These are phyloP conservation scores for Cherax destructor DNA, from an alignment of 1,140 invertebrate genomes.

Conservation along the genomic window DNA sequence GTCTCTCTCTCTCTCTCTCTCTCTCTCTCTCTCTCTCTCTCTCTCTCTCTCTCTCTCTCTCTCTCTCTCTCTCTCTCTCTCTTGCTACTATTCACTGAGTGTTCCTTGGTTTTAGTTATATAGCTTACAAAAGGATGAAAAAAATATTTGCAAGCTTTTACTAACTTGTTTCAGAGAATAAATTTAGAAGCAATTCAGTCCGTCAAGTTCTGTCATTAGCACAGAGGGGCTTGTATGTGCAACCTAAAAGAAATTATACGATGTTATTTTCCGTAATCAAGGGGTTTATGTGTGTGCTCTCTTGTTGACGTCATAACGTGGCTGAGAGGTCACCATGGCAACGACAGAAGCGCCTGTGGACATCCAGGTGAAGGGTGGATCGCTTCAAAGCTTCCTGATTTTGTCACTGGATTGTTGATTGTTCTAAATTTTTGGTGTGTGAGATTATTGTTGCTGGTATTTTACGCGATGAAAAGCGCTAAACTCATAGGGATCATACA, in stretches of 20 bases:
- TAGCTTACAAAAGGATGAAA: background rate
- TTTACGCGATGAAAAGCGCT: background rate
- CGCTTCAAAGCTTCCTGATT: background rate
- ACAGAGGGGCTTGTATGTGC: background rate
- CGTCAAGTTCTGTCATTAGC: background rate
- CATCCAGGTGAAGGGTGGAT: background rate
- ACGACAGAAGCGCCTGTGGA: background rate
- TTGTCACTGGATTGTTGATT: background rate
- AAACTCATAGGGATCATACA: background rate
- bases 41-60: slow-evolving; percentile 17
- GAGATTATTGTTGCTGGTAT: background rate
- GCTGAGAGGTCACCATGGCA: slow-evolving; percentile 1
- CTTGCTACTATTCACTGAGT: background rate
- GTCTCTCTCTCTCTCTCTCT: background rate
- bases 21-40: slow-evolving; percentile 10
- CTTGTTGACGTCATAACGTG: background rate
- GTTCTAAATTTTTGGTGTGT: background rate
- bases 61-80: slow-evolving; percentile 17
- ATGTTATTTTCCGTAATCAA: background rate
- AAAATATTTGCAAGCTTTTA: background rate
- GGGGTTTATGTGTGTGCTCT: background rate
- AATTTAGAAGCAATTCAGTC: background rate
- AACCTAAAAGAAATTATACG: background rate
- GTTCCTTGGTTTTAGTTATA: background rate
- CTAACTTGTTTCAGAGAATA: background rate